These are phyloP conservation scores for Echinarachnius parma DNA, from an alignment of 53 echinoderm and acorn worm genomes.

Conservation along the genomic window DNA sequence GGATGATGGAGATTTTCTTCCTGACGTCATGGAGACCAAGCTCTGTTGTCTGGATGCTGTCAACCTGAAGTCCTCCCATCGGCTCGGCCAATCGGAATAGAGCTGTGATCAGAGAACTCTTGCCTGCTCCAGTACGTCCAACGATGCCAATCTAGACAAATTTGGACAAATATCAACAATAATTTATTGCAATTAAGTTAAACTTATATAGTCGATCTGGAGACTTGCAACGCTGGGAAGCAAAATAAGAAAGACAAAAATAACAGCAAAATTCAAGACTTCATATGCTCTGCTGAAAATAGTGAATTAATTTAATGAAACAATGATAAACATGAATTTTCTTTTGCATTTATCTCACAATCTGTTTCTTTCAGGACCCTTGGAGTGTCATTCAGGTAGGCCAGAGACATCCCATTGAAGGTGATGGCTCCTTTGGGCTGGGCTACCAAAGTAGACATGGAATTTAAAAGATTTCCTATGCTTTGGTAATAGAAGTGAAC, in stretches of 20 bases:
- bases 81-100: conserved; percentile 87
- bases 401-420: conserved; percentile 65
- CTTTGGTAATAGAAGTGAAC: too few species aligned
- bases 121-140: conserved; percentile 92
- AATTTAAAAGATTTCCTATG: too few species aligned
- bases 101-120: conserved; percentile 88
- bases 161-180: not conserved
- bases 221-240: too few species aligned
- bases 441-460: too few species aligned
- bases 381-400: conserved; percentile 64
- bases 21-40: conserved; percentile 82
- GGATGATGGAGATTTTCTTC: conserved; percentile 89
- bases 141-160: conserved; percentile 93
- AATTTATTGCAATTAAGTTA: not conserved
- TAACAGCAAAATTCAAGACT: too few species aligned
- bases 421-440: conserved; percentile 58
- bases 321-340: too few species aligned
- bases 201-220: too few species aligned
- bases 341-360: conserved; percentile 66
- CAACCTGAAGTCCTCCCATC: conserved; percentile 53
- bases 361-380: conserved; percentile 56
- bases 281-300: too few species aligned
- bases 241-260: too few species aligned
- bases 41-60: conserved; percentile 55
- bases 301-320: too few species aligned